Evolutionary conservation across 92 coral and sea anemone species (phyloP).

Genomic region (Nematostella vectensis): DNA sequence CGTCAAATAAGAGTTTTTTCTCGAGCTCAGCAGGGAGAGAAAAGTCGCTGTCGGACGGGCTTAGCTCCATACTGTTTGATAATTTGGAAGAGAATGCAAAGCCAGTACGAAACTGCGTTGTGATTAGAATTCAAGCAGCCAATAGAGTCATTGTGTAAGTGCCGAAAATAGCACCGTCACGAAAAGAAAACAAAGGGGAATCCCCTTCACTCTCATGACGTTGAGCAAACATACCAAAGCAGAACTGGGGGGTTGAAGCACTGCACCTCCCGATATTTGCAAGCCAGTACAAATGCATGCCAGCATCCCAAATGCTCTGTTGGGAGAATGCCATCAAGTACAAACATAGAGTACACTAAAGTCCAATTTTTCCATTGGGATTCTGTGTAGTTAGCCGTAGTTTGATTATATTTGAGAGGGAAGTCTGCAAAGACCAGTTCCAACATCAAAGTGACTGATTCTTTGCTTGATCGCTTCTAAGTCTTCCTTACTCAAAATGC

Average conservation of each 20-base stretch:
- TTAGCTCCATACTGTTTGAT: not conserved
- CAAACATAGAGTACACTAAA: constrained; percentile 41
- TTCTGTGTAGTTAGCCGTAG: constrained; percentile 58
- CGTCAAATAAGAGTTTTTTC: not conserved
- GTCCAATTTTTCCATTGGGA: constrained; percentile 81
- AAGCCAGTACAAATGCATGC: constrained; percentile 52
- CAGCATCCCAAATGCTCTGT: constrained; percentile 38
- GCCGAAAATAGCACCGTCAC: too few species aligned
- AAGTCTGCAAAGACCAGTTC: constrained; percentile 49
- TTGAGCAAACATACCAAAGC: too few species aligned
- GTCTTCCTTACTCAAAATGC: constrained; percentile 26
- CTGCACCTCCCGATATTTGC: too few species aligned
- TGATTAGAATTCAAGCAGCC: too few species aligned
- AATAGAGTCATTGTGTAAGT: too few species aligned
- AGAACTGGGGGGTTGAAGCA: too few species aligned
- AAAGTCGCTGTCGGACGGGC: not conserved
- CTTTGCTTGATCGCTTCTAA: constrained; percentile 38
- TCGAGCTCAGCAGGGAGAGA: not conserved
- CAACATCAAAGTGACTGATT: constrained; percentile 36
- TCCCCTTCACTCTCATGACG: too few species aligned
- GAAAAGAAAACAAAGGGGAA: too few species aligned
- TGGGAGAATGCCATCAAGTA: constrained; percentile 41
- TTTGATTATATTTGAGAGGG: constrained; percentile 54
- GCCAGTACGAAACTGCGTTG: too few species aligned
- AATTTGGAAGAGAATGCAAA: too few species aligned